Evolutionary conservation across 1,140 invertebrate genomes (phyloP), one percentile per base, ranked within the genome.

Genomic region (Chlorops oryzae): DNA sequence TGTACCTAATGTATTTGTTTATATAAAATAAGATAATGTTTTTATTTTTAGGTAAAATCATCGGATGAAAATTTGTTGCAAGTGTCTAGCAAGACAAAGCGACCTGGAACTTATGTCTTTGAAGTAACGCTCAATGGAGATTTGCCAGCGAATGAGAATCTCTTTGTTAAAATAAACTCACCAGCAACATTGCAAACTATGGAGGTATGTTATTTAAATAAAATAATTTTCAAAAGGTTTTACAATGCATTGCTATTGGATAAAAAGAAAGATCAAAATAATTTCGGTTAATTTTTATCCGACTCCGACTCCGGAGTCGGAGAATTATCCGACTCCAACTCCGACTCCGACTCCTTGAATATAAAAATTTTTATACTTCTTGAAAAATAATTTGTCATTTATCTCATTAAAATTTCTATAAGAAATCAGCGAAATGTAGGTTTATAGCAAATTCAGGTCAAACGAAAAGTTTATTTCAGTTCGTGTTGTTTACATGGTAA

Each of bases 151-250:
- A 52, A 59, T 39, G 55, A 57, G 23, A 34, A 54, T 51, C 23
- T 57, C 23, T 59, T 49, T 42, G 42, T 59, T 12, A 27, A 51
- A 28, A 46, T 59, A 15, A 23, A 50, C 23, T 57, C 58, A 40
- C 55, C 58, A 41, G 20, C 56, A 47, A 59, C 58, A 10, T 48
- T 43, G 37, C 55, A 59, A 39, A 44, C 43, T 27, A 49, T 59
- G 45, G 41, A 59, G 38, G 50, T 59, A 43, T 50, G 55, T 42
- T 18, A 32, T 15, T 10, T 15, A 24, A 28, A 32, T 6, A 6
- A 32, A 32, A n/a, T 32, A n/a, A 6, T 32, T 32, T 32, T 32
- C 6, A 32, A 32, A n/a, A n/a, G n/a, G n/a, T n/a, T n/a, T n/a
- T n/a, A n/a, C n/a, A n/a, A n/a, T n/a, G n/a, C n/a, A n/a, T n/a